Base-by-base conservation (phyloP, 2,797 vertebrate genomes). In the Emys orbicularis region DNA sequence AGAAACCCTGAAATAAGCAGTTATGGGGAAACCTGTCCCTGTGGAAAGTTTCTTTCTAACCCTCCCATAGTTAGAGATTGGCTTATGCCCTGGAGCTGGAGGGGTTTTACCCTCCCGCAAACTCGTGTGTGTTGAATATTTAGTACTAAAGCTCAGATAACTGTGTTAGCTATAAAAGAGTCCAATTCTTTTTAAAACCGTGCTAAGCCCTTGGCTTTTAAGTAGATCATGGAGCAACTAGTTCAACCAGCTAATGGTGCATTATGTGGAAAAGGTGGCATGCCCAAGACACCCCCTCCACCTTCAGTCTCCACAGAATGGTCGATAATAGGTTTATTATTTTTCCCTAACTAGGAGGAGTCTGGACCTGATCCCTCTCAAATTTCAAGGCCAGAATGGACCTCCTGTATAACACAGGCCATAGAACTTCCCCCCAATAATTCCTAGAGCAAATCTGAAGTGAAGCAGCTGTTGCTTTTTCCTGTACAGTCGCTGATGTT, bases 81-180 rank as follows among this genome's bases (percentile, higher is more conserved):
- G 0, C 76, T 79, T 0, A 0, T 5, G 11, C 18, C 11, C 34
- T 1, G 4, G 50, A 18, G 6, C 54, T 15, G 0, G 0, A 5
- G 23, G 3, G 8, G 12, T 68, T 0, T 0, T 1, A 41, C 5
- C 6, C 2, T 81, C 16, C 68, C 61, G 53, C 80, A 52, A 21
- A 84, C 5, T 47, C 31, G 0, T 56, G 27, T 0, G 0, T 19
- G 61, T 83, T 27, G 80, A 23, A 59, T 41, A 2, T 25, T 65
- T 5, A 10, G 8, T 6, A 1, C 0, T 34, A 47, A 16, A 80
- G 25, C 34, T 84, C 27, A 9, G 52, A 68, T 34, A 59, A 12
- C 5, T 57, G 13, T 21, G 23, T 19, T 21, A 57, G 3, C 1
- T 0, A 3, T 8, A 12, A 7, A 74, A 86, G 87, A 6, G 59